Percentiles rank a stretch among this genome's conserved stretches.
These are phyloP conservation scores for Nomada hirtipes DNA, from an alignment of 2,888 invertebrate genomes.

Conservation along the genomic window DNA sequence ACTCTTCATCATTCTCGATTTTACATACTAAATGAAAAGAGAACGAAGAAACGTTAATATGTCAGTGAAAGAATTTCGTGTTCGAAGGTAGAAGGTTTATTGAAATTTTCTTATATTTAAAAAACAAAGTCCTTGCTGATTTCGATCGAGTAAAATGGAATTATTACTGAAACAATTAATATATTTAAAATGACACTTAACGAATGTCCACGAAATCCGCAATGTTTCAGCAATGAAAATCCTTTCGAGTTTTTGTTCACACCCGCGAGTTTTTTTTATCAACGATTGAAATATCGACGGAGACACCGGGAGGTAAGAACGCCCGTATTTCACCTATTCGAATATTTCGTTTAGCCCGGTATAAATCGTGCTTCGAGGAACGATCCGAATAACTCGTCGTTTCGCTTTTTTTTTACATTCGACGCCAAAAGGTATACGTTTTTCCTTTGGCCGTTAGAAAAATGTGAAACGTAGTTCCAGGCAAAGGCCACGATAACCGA, in stretches of 20 bases:
- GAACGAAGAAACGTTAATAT: not conserved
- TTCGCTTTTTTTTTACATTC: not conserved
- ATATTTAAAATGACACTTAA: not conserved
- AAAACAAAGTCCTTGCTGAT: too few species aligned
- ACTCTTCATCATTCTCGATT: not conserved
- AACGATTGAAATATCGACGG: conserved; percentile 35
- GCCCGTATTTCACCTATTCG: conserved; percentile 12
- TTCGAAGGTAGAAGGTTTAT: not conserved
- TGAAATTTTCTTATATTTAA: too few species aligned
- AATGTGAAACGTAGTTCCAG: conserved; percentile 21
- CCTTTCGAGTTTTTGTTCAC: conserved; percentile 16
- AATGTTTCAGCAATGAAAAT: not conserved
- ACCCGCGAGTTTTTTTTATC: conserved; percentile 29
- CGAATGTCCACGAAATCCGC: not conserved
- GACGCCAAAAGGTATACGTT: not conserved
- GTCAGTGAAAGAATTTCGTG: not conserved
- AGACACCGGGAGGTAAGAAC: conserved; percentile 19
- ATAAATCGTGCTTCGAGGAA: conserved; percentile 51
- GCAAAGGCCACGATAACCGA: conserved; percentile 46
- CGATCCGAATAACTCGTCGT: conserved; percentile 27
- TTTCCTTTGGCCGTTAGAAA: not conserved
- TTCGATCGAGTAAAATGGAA: too few species aligned
- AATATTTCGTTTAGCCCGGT: conserved; percentile 10
- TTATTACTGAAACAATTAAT: not conserved
- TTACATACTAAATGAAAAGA: not conserved